Evolutionary conservation across 1,140 invertebrate genomes (phyloP).

Genomic region (Microvelia longipes): DNA sequence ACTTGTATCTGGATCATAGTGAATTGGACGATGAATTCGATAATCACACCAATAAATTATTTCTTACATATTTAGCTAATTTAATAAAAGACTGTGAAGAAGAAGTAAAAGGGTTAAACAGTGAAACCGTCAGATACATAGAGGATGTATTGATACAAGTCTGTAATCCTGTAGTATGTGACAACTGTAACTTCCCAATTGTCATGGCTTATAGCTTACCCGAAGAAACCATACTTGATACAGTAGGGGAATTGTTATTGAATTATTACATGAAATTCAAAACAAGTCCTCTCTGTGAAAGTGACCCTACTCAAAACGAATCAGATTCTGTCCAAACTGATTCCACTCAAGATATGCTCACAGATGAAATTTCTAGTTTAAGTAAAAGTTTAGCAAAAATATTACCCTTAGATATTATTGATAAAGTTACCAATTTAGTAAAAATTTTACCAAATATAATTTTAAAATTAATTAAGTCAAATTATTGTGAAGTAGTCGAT

Average conservation of each 20-base stretch:
- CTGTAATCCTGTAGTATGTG: neutral
- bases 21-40: conserved; percentile 9
- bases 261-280: neutral
- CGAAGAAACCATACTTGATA: neutral
- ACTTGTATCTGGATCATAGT: conserved; percentile 13
- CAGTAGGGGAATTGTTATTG: conserved; percentile 10
- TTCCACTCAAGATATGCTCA: neutral
- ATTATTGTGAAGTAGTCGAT: conserved; percentile 2
- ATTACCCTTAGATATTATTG: neutral
- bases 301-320: neutral
- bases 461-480: neutral
- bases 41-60: conserved; percentile 18
- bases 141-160: conserved; percentile 12
- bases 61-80: conserved; percentile 22
- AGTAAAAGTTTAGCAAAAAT: neutral
- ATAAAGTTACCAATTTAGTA: conserved; percentile 7
- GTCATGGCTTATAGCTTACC: neutral
- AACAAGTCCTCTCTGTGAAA: neutral
- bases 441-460: conserved; percentile 7
- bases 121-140: conserved; percentile 12
- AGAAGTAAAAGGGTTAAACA: conserved; percentile 7
- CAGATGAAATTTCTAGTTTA: neutral
- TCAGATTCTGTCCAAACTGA: neutral
- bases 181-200: conserved; percentile 12
- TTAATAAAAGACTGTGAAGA: conserved; percentile 11